Evolutionary conservation across 2,113 vertebrate species (phyloP), one percentile per base, ranked within the genome.

Genomic region (Microcebus jonahi): DNA sequence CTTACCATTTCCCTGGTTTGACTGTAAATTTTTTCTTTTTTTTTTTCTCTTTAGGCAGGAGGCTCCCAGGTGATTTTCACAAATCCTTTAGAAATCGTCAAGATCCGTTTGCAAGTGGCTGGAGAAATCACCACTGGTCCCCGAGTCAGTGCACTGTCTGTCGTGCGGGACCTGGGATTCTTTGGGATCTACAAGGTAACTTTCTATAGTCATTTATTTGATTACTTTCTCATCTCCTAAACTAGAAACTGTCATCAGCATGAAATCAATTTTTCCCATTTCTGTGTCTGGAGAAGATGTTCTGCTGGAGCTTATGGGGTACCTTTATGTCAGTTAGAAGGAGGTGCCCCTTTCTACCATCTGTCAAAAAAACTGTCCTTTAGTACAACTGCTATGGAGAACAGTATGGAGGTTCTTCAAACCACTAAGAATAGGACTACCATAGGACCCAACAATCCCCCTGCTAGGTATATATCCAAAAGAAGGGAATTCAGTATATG

Each of bases 41-140:
- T 45, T 45, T 45, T 48, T 82, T 95, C 96, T 75, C 85, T 85
- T 73, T 98, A 99, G 99, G 99, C 99, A 73, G 99, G 99, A 97
- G 99, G 98, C 73, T 99, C 99, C 97, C 99, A 99, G 98, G 99
- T 99, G 81, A 99, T 99, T 96, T 99, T 99, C 97, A 99, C 99
- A 96, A 99, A 99, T 97, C 99, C 99, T 42, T 97, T 99, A 98
- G 99, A 99, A 98, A 99, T 99, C 20, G 99, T 99, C 95, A 99
- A 99, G 98, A 99, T 99, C 97, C 98, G 99, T 81, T 98, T 99
- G 97, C 99, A 99, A 93, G 99, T 99, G 97, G 99, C 99, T 73
- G 99, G 99, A 98, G 99, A 99, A 98, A 99, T 99, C 98, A 99
- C 99, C 91, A 99, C 99, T 0, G 99, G 99, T 42, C 99, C 99